These are phyloP conservation scores for Podabrus alpinus DNA, from an alignment of 2,888 invertebrate genomes.

Conservation along the genomic window DNA sequence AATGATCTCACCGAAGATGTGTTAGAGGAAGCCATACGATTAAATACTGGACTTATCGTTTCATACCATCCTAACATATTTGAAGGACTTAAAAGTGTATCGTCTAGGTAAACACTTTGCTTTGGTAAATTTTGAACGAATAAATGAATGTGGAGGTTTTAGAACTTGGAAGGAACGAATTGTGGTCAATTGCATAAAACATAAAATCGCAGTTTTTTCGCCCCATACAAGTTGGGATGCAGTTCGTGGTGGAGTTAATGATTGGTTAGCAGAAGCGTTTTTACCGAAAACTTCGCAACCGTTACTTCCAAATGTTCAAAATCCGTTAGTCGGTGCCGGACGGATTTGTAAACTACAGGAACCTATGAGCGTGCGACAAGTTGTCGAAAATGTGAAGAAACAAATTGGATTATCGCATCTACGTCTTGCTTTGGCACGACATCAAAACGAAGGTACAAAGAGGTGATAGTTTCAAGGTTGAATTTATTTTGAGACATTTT, in stretches of 20 bases:
- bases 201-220: constrained; percentile 86
- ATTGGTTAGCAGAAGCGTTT: constrained; percentile 85
- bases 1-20: constrained; percentile 92
- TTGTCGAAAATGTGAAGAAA: constrained; percentile 69
- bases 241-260: constrained; percentile 83
- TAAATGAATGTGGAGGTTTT: constrained; percentile 25
- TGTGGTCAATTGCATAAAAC: constrained; percentile 77
- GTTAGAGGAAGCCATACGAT: constrained; percentile 75
- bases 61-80: constrained; percentile 98
- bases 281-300: constrained; percentile 52
- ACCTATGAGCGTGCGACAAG: constrained; percentile 62
- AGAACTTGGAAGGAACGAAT: constrained; percentile 82
- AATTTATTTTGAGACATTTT: constrained; percentile 37
- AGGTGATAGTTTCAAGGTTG: constrained; percentile 9
- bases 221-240: constrained; percentile 93
- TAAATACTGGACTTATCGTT: constrained; percentile 77
- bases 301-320: constrained; percentile 47
- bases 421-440: constrained; percentile 69
- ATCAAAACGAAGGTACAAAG: constrained; percentile 50
- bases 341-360: constrained; percentile 60
- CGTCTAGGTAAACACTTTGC: constrained; percentile 65
- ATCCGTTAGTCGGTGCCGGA: constrained; percentile 60
- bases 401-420: constrained; percentile 72
- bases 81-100: constrained; percentile 77
- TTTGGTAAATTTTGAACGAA: neutral